Evolutionary conservation across 2,113 vertebrate species (phyloP), one percentile per base, ranked within the genome.

Genomic region (Pterocles orientalis): DNA sequence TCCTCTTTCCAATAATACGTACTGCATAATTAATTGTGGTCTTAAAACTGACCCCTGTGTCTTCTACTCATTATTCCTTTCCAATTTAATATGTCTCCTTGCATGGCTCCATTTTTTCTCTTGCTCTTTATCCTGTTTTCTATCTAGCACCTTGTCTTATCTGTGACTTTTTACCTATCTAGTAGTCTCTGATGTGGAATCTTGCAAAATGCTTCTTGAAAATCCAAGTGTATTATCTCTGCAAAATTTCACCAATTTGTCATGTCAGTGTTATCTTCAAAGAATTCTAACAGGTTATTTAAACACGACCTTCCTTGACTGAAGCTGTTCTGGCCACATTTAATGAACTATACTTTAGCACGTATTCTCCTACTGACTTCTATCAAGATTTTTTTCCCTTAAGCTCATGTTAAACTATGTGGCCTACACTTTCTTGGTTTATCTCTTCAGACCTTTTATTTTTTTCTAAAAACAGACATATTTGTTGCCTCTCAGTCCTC

Each of bases 261-360:
- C 31, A 69, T 50, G 28, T 73, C 77, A 80, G 21, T 65, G 14
- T 62, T 83, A 91, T 66, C 88, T 92, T 95, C 82, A 76, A 93
- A 78, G 65, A 73, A 86, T 92, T 81, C 50, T 54, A 94, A 43
- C 16, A 58, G 58, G n/a, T 83, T 82, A 47, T 91, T 93, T 92
- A 87, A 88, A 36, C 33, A 72, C 41, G 56, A 71, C 20, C 28
- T 75, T 88, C 64, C n/a, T 81, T 86, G 28, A 53, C 71, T 70
- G 69, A 72, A 90, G 36, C 13, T 82, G 34, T 77, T 85, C 61
- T 77, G 41, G 16, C 10, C 36, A 76, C 18, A 60, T 87, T 70
- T 80, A 82, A 88, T 53, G 56, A 76, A 58, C 33, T 69, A 10
- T 45, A 43, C 14, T 82, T 91, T 54, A 71, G 29, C 3, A 33